A percentile compares a stretch with the other conserved stretches of the same genome.
These are phyloP conservation scores for Microcebus ravelobensis DNA, from an alignment of 2,113 vertebrate genomes.

Conservation along the genomic window DNA sequence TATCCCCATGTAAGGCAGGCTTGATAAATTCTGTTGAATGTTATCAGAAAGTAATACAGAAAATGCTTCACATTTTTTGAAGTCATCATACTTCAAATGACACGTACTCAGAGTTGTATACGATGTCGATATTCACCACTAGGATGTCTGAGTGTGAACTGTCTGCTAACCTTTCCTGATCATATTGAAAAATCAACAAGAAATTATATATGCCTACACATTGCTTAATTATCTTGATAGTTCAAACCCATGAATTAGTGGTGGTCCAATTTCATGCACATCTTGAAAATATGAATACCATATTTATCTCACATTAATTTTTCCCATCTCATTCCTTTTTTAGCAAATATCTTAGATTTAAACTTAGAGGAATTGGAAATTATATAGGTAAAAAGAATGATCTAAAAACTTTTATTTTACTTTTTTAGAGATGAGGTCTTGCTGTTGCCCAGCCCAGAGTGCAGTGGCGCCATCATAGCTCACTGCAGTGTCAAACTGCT, in stretches of 20 bases:
- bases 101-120: background rate
- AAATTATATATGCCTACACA: background rate
- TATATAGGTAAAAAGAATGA: conserved; percentile 17
- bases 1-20: background rate
- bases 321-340: background rate
- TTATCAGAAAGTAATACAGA: background rate
- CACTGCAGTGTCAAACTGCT: too few species aligned
- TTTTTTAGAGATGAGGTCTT: too few species aligned
- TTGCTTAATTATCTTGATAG: conserved; percentile 17
- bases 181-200: conserved; percentile 22
- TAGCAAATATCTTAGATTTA: background rate
- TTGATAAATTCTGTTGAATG: background rate
- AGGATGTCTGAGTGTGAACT: background rate
- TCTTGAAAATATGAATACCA: background rate
- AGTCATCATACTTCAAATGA: background rate
- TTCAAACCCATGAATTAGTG: conserved; percentile 8
- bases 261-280: background rate
- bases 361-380: background rate
- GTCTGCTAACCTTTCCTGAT: background rate
- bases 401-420: background rate
- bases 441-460: too few species aligned
- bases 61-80: conserved; percentile 21
- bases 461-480: too few species aligned
- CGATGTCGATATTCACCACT: background rate
- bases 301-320: conserved; percentile 7